Conservation (phyloP, 2,797 vertebrate genomes). For the Ptychobarbus kaznakovi region DNA sequence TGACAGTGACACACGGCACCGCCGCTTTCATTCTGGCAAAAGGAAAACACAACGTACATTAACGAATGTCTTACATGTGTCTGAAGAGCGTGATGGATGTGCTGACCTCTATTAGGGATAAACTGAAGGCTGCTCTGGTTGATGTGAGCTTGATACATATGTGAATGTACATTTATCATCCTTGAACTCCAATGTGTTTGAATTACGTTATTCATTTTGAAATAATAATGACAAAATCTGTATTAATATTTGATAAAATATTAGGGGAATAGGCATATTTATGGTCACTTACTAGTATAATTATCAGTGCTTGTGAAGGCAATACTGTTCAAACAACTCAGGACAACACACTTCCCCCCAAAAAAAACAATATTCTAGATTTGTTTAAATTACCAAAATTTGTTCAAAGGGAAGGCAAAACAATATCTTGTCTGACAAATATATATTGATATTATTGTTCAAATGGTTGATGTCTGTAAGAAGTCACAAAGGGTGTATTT, state of each 20-base stretch:
- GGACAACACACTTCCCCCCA: background rate
- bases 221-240: background rate
- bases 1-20: conserved; percentile 65
- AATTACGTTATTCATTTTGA: background rate
- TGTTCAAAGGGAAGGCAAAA: background rate
- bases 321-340: background rate
- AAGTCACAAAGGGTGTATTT: background rate
- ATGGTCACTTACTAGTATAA: background rate
- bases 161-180: conserved; percentile 34
- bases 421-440: background rate
- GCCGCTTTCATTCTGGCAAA: conserved; percentile 63
- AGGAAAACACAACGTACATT: conserved; percentile 52
- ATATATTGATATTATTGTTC: background rate
- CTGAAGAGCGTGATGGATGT: conserved; percentile 63
- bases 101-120: conserved; percentile 11
- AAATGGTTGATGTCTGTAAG: background rate
- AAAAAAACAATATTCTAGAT: background rate
- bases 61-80: conserved; percentile 63
- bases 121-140: background rate
- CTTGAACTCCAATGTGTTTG: background rate
- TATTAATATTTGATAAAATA: background rate
- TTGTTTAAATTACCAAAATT: background rate
- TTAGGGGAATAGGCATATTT: background rate
- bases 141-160: conserved; percentile 22
- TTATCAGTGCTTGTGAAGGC: background rate